phyloP scores from a whole-genome alignment of 2,888 invertebrate genomes.

The Sminthurides aquaticus region DNA sequence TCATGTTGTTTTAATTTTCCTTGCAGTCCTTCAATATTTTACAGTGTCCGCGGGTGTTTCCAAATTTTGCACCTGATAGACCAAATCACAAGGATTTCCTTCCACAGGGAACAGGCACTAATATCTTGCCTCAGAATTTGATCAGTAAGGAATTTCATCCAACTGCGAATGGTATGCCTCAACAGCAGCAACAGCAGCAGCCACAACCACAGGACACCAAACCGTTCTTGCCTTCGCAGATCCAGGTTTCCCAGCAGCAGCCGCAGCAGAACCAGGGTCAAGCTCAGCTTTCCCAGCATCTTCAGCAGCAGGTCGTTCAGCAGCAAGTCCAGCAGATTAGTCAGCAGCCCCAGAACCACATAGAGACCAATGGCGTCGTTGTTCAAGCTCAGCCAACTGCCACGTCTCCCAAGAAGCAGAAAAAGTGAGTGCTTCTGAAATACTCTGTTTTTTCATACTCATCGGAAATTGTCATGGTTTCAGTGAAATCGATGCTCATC shows the following conservation, averaged over 20 bases:
- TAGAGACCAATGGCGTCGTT: constrained; percentile 11
- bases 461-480: too few species aligned
- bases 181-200: constrained; percentile 19
- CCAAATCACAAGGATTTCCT: constrained; percentile 20
- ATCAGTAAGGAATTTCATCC: constrained; percentile 22
- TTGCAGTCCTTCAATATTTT: constrained; percentile 24
- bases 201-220: constrained; percentile 5
- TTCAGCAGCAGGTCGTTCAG: not conserved
- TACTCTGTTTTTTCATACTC: too few species aligned
- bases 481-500: too few species aligned
- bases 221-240: not conserved
- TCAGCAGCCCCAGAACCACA: constrained; percentile 11
- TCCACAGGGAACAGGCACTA: constrained; percentile 7
- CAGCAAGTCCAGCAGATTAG: not conserved
- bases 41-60: constrained; percentile 24
- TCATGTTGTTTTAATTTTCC: constrained; percentile 5
- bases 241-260: not conserved
- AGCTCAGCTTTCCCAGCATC: not conserved
- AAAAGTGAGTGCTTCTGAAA: too few species aligned
- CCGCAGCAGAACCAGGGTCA: constrained; percentile 8
- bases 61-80: constrained; percentile 17
- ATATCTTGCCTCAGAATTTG: constrained; percentile 19
- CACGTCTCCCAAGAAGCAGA: constrained; percentile 13
- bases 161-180: constrained; percentile 21
- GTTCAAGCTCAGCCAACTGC: constrained; percentile 1